phyloP scores from a whole-genome alignment of 2,888 invertebrate genomes.

The Notocelia uddmanniana region DNA sequence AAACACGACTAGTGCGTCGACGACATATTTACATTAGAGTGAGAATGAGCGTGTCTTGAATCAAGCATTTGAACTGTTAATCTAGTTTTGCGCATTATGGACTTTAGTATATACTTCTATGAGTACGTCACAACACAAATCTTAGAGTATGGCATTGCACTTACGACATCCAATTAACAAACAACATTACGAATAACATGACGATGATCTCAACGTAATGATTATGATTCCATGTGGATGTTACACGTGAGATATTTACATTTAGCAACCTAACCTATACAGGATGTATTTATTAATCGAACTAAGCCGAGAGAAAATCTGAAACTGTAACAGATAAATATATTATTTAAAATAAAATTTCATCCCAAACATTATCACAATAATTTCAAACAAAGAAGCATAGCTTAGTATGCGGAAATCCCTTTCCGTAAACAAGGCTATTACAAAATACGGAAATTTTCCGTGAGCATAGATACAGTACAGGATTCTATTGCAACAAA shows the following conservation, averaged over 20 bases:
- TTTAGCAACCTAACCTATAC: not conserved
- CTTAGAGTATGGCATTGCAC: conserved; percentile 16
- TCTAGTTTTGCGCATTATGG: not conserved
- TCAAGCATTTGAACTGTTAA: not conserved
- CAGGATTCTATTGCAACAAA: no score
- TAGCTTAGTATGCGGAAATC: no score
- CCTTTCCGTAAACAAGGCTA: no score
- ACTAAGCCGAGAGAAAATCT: no score
- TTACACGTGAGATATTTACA: conserved; percentile 43
- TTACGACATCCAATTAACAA: conserved; percentile 44
- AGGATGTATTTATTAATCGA: no score
- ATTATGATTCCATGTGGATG: conserved; percentile 59
- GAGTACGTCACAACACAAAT: conserved; percentile 7
- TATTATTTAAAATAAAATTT: no score
- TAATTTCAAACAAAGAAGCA: no score
- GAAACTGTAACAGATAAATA: no score
- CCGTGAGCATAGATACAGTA: not conserved
- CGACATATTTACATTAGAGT: not conserved
- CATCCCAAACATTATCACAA: no score
- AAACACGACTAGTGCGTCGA: not conserved
- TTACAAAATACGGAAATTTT: not conserved
- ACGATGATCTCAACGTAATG: conserved; percentile 68
- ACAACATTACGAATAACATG: conserved; percentile 57
- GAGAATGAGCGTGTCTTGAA: no score
- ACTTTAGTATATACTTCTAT: not conserved